Conservation (phyloP, 2,113 vertebrate species). For the Erythrolamprus reginae region DNA sequence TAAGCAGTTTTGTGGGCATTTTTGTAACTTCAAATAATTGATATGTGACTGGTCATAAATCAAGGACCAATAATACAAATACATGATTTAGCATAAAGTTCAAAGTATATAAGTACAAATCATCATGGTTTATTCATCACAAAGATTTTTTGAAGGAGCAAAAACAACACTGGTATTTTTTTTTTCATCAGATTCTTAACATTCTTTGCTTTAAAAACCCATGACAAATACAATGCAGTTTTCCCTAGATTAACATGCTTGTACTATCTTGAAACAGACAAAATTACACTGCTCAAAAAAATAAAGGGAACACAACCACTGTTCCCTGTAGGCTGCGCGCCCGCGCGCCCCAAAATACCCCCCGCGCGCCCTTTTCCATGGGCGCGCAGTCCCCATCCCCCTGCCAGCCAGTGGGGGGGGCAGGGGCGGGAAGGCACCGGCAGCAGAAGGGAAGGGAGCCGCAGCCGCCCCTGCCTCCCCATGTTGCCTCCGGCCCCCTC, state of each 20-base stretch:
- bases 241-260: background rate
- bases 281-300: too few species aligned
- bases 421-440: too few species aligned
- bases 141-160: background rate
- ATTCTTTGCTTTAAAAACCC: background rate
- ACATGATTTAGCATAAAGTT: background rate
- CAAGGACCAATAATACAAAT: background rate
- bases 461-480: too few species aligned
- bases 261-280: background rate
- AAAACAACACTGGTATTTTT: background rate
- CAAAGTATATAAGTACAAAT: background rate
- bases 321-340: too few species aligned
- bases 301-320: too few species aligned
- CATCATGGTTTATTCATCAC: background rate
- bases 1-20: background rate
- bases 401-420: too few species aligned
- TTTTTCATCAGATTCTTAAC: background rate
- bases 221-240: background rate
- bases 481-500: too few species aligned
- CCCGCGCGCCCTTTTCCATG: too few species aligned
- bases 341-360: too few species aligned
- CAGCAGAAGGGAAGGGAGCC: too few species aligned
- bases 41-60: background rate
- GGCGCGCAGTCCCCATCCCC: too few species aligned
- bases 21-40: background rate